Base-by-base conservation (phyloP, 2,888 invertebrate genomes). In the Catocala nupta region DNA sequence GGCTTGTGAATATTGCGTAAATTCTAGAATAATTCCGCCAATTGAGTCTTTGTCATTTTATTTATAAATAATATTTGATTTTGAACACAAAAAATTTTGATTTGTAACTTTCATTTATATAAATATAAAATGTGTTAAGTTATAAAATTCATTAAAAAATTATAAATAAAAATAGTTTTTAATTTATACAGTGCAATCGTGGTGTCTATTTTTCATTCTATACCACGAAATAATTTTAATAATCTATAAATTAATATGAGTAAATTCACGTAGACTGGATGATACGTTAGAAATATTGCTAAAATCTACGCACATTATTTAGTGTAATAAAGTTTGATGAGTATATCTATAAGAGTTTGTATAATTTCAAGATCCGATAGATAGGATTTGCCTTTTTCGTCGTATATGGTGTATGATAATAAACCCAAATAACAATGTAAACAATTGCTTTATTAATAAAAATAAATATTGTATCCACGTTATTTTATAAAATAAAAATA, bases 1-100 rank as follows among this genome's bases (percentile, higher is more conserved):
- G 88, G 90, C 89, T 90, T 90, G 89, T 90, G 90, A 90, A 87
- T 89, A 90, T 76, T 84, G 87, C 89, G 73, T 87, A 80, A 77
- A 82, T 75, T 74, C 62, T 84, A 82, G 77, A 70, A 50, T 71
- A 68, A 65, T 58, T 52, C 71, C 56, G 65, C 66, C 50, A 51
- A 65, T 66, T 58, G 49, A 64, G 34, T 63, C 74, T 5, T 39
- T 39, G 1, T 0, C 1, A 7, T 51, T 49, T 43, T 50, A 54
- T 49, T 13, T 12, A 25, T 45, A 47, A 13, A 7, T 47, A n/a
- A 8, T 47, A 25, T 25, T 25, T 25, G 25, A 9, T 3, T 39
- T 9, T 39, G 2, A 39, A 39, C 9, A 39, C 36, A 39, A 39
- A 39, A 39, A 1, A 7, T 39, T 39, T 39, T 9, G 36, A 8